Evolutionary conservation across 30 jellyfish, hydroid and myxozoan species (phyloP).

Genomic region (Aurelia aurita complex sp. Pacific): DNA sequence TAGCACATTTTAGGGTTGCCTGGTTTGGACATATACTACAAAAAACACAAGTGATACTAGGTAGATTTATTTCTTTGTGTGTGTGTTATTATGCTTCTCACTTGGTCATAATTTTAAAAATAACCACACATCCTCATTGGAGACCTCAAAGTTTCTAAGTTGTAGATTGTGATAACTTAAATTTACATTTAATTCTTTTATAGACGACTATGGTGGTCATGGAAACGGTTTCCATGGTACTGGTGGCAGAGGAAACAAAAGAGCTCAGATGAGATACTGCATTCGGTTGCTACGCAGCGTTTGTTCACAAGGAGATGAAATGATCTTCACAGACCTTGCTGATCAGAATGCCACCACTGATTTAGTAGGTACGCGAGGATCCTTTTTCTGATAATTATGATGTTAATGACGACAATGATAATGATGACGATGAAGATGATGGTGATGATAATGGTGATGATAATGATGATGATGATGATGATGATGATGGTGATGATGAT

Average conservation of each 20-base stretch:
- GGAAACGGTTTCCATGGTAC: conserved; percentile 90
- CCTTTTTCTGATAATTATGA: neutral
- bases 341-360: conserved; percentile 87
- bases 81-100: too few species aligned
- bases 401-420: too few species aligned
- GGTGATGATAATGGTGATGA: too few species aligned
- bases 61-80: too few species aligned
- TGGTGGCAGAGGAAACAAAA: conserved; percentile 93
- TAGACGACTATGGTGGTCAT: conserved; percentile 95
- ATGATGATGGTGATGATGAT: too few species aligned
- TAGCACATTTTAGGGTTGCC: too few species aligned
- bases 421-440: too few species aligned
- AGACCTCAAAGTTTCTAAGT: neutral
- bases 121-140: too few species aligned
- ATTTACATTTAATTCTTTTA: neutral
- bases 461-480: too few species aligned
- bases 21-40: too few species aligned
- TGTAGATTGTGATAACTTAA: neutral
- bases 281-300: conserved; percentile 82
- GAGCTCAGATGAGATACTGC: conserved; percentile 96
- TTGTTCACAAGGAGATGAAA: conserved; percentile 82
- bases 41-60: too few species aligned
- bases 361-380: conserved; percentile 69
- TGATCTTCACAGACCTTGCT: conserved; percentile 62
- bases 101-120: too few species aligned